Percentiles rank a stretch among this genome's conserved stretches.
phyloP scores from a whole-genome alignment of 2,888 invertebrate species.

The Axea sp. region DNA sequence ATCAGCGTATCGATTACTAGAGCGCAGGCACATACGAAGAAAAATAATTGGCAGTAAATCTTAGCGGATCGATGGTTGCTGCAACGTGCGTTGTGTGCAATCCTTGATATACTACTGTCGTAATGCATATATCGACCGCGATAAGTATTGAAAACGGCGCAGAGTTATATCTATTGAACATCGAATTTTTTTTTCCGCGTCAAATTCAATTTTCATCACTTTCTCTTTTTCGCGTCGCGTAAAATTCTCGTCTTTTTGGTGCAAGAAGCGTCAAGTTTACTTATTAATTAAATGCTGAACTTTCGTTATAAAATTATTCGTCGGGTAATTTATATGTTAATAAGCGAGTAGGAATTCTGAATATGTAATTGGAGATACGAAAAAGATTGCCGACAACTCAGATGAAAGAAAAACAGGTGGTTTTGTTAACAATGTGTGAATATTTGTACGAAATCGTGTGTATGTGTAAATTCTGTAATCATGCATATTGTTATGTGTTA shows the following conservation, averaged over 20 bases:
- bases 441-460: no score
- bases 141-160: constrained; percentile 51
- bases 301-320: constrained; percentile 3
- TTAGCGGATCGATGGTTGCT: constrained; percentile 56
- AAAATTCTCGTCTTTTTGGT: constrained; percentile 1
- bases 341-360: not conserved
- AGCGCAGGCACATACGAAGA: constrained; percentile 61
- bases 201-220: constrained; percentile 58
- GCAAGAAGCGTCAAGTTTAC: not conserved
- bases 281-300: constrained; percentile 3
- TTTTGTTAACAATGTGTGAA: no score
- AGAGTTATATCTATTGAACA: constrained; percentile 38
- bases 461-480: no score
- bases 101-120: constrained; percentile 59
- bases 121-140: constrained; percentile 55
- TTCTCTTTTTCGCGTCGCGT: constrained; percentile 48
- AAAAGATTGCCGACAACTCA: not conserved
- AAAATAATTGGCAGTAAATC: constrained; percentile 66
- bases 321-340: constrained; percentile 20
- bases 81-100: constrained; percentile 57
- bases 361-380: not conserved
- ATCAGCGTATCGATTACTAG: constrained; percentile 55
- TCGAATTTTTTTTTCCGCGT: constrained; percentile 21
- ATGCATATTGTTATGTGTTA: no score
- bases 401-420: not conserved